Percentiles rank a stretch among this genome's conserved stretches.
Evolutionary conservation across 2,888 invertebrate genomes (phyloP).

Genomic region (Notodonta ziczac): DNA sequence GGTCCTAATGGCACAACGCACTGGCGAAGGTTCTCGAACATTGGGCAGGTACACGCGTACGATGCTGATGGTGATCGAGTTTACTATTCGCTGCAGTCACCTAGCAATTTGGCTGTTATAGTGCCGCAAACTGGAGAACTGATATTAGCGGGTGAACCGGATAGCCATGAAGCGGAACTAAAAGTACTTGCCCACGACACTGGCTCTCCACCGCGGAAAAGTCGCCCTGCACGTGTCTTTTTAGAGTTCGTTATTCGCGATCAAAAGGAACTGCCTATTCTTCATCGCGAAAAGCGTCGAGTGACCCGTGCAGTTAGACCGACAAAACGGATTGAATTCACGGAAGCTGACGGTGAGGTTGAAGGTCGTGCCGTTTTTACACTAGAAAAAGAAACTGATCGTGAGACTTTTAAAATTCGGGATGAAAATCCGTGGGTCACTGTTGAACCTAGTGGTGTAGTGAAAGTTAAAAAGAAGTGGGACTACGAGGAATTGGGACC

Average conservation of each 20-base stretch:
- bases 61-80: slow-evolving; percentile 97
- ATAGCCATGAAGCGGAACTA: slow-evolving; percentile 87
- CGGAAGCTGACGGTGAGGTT: slow-evolving; percentile 94
- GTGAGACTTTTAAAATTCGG: slow-evolving; percentile 96
- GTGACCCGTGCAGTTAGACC: slow-evolving; percentile 96
- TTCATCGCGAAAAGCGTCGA: slow-evolving; percentile 89
- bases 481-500: slow-evolving; percentile 97
- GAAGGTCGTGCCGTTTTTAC: slow-evolving; percentile 95
- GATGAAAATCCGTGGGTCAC: slow-evolving; percentile 98
- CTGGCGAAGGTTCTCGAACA: slow-evolving; percentile 91
- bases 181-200: slow-evolving; percentile 93
- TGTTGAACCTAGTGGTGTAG: slow-evolving; percentile 95
- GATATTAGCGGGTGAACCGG: slow-evolving; percentile 91
- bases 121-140: slow-evolving; percentile 97
- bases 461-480: slow-evolving; percentile 98
- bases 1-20: slow-evolving; percentile 85
- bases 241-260: slow-evolving; percentile 88
- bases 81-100: slow-evolving; percentile 92
- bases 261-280: slow-evolving; percentile 85
- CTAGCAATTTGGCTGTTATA: slow-evolving; percentile 93
- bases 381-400: slow-evolving; percentile 95
- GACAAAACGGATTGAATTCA: slow-evolving; percentile 96
- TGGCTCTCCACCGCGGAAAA: slow-evolving; percentile 88
- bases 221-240: slow-evolving; percentile 90
- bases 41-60: slow-evolving; percentile 93